phyloP scores from a whole-genome alignment of 2,888 invertebrate genomes.

The Drosophila anceps region DNA sequence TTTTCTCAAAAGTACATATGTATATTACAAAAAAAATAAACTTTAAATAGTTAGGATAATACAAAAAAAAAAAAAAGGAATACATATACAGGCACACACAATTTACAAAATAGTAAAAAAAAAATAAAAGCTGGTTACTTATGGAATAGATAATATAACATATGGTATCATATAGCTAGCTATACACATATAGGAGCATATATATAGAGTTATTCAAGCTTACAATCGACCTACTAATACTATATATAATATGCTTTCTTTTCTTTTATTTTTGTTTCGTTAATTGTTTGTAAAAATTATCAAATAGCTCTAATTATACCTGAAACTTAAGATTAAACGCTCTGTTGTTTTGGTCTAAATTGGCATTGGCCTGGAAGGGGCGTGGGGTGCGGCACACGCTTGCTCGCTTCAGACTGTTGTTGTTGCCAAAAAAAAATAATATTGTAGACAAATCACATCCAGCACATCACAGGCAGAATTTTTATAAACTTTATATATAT shows the following conservation, averaged over 20 bases:
- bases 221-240: conserved; percentile 9
- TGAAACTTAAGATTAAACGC: conserved; percentile 72
- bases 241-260: not conserved
- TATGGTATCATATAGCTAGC: conserved; percentile 15
- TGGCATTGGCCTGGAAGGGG: conserved; percentile 52
- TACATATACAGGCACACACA: conserved; percentile 40
- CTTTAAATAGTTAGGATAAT: conserved; percentile 31
- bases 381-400: conserved; percentile 57
- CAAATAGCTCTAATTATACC: conserved; percentile 49
- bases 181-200: conserved; percentile 31
- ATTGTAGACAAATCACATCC: conserved; percentile 75
- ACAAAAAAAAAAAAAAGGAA: conserved; percentile 23
- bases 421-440: conserved; percentile 46
- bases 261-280: not conserved
- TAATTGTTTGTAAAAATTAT: conserved; percentile 1
- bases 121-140: conserved; percentile 1
- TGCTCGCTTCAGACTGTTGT: conserved; percentile 29
- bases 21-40: conserved; percentile 14
- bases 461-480: conserved; percentile 77
- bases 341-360: conserved; percentile 75
- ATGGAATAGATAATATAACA: conserved; percentile 17
- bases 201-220: conserved; percentile 10
- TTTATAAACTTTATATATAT: conserved; percentile 37
- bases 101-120: conserved; percentile 35
- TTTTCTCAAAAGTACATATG: conserved; percentile 1